Evolutionary conservation across 2,113 vertebrate genomes (phyloP).

Genomic region (Nothoprocta pentlandii): DNA sequence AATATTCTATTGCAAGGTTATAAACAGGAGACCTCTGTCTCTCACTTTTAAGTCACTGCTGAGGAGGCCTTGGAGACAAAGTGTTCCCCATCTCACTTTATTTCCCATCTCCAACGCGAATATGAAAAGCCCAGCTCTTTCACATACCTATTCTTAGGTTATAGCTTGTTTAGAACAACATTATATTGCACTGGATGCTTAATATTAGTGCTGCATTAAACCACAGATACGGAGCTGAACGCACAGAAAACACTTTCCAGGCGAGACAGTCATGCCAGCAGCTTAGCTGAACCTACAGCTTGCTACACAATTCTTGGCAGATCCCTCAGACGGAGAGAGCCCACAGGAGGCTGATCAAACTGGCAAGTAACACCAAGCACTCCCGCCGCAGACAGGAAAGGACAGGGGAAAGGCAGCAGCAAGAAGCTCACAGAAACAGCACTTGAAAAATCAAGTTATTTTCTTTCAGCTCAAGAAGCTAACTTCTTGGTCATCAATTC

Average conservation of each 20-base stretch:
- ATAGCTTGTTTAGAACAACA: not conserved
- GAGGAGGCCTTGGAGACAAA: not conserved
- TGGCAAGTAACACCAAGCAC: not conserved
- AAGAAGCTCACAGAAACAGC: not conserved
- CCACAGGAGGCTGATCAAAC: fast-evolving
- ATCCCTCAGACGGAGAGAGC: not conserved
- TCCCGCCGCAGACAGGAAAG: not conserved
- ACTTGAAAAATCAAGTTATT: not conserved
- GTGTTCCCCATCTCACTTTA: not conserved
- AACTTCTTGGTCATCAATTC: not conserved
- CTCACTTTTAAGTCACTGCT: not conserved
- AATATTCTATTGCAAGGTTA: not conserved
- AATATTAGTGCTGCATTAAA: not conserved
- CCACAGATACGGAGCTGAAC: not conserved
- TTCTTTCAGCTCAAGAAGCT: not conserved
- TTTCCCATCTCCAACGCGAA: not conserved
- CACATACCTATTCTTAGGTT: not conserved
- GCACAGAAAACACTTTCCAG: not conserved
- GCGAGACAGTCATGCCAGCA: not conserved
- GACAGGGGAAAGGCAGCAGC: not conserved
- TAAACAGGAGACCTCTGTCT: not conserved
- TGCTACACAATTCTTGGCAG: fast-evolving
- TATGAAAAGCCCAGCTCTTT: not conserved
- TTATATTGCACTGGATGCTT: not conserved
- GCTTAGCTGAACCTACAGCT: not conserved